Conservation (phyloP, 1,140 invertebrate species). For the Teleopsis dalmanni region DNA sequence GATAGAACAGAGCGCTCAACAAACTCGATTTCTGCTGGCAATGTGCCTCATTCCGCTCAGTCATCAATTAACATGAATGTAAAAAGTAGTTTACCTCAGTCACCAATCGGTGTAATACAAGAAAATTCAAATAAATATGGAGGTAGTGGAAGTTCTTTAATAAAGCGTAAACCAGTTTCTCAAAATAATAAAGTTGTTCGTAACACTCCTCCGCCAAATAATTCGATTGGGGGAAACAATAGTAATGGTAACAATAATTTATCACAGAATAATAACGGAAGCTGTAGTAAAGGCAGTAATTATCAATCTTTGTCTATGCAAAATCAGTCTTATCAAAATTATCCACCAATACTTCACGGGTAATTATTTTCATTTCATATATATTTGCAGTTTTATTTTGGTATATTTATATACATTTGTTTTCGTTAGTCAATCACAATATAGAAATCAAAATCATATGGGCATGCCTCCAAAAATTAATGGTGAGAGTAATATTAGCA, state of each 20-base stretch:
- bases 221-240: neutral
- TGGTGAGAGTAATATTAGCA: slow-evolving; percentile 25
- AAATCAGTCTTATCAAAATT: slow-evolving; percentile 34
- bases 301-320: slow-evolving; percentile 37
- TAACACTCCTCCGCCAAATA: slow-evolving; percentile 24
- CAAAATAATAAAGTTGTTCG: slow-evolving; percentile 33
- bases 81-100: slow-evolving; percentile 17
- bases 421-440: neutral
- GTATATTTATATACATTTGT: neutral
- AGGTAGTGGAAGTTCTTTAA: slow-evolving; percentile 25
- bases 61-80: slow-evolving; percentile 1
- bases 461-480: slow-evolving; percentile 35
- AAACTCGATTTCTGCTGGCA: too few relatives aligned
- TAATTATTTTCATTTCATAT: slow-evolving; percentile 13
- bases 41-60: too few relatives aligned
- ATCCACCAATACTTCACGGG: slow-evolving; percentile 31
- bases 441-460: slow-evolving; percentile 13
- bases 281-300: slow-evolving; percentile 18
- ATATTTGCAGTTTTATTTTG: neutral
- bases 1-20: too few relatives aligned
- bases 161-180: slow-evolving; percentile 32
- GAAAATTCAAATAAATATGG: slow-evolving; percentile 38
- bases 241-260: slow-evolving; percentile 15
- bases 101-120: slow-evolving; percentile 23
- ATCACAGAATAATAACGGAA: slow-evolving; percentile 23